These are phyloP conservation scores for Emmelina monodactyla DNA, from an alignment of 2,888 invertebrate species.

Conservation along the genomic window DNA sequence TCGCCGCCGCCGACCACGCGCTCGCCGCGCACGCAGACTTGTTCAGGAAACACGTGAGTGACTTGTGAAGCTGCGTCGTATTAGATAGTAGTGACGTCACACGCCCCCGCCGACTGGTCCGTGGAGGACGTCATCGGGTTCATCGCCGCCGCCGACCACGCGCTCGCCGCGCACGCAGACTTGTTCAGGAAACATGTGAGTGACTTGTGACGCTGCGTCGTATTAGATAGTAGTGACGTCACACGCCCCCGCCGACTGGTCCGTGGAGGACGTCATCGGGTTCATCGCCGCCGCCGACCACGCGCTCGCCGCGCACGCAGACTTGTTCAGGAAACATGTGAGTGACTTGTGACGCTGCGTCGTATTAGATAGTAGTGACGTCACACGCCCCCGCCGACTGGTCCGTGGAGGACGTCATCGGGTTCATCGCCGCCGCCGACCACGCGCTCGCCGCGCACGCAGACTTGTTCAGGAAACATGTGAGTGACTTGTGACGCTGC, in stretches of 20 bases:
- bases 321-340: conserved; percentile 92
- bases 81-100: no score
- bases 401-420: conserved; percentile 95
- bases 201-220: no score
- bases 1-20: conserved; percentile 84
- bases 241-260: conserved; percentile 89
- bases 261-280: conserved; percentile 93
- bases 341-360: no score
- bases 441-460: conserved; percentile 85
- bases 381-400: conserved; percentile 87
- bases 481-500: no score
- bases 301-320: conserved; percentile 85
- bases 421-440: conserved; percentile 87
- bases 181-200: conserved; percentile 92
- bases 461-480: conserved; percentile 92
- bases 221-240: no score
- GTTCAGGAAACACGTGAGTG: conserved; percentile 90
- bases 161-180: conserved; percentile 87
- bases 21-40: conserved; percentile 88
- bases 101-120: conserved; percentile 88
- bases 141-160: conserved; percentile 85
- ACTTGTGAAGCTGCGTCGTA: no score
- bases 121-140: conserved; percentile 95
- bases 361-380: no score
- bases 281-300: conserved; percentile 88